Base-by-base conservation (phyloP, 2,113 vertebrate species). In the Cranoglanis bouderius region DNA sequence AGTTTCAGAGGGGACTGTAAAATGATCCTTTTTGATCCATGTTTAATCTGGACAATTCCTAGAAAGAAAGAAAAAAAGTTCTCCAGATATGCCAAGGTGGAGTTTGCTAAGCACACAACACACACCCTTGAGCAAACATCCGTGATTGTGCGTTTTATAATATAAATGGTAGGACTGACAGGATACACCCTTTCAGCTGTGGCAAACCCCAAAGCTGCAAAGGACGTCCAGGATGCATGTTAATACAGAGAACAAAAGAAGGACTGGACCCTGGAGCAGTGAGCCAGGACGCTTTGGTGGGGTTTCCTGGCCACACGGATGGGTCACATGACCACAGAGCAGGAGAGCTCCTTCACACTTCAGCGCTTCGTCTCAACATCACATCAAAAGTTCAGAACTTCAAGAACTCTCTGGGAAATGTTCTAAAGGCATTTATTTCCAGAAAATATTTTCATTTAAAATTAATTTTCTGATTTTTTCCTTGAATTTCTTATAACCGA, bases 51-150 rank as follows among this genome's bases (percentile, higher is more conserved):
- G 26, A 63, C 61, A 63, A 63, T 63, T 26, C 61, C 26, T 4
- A 18, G n/a, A 1, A 7, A 35, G 3, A 63, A 63, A n/a, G n/a
- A 16, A 38, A 43, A 24, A 43, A 75, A 75, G 19, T 43, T 75
- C 19, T 43, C 38, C 21, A 75, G 72, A 43, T 38, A 75, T 26
- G 32, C 32, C 57, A n/a, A 57, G 18, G 26, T 19, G 24, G 43
- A 57, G 84, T 86, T 53, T 86, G 74, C 40, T 46, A 77, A 75
- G 16, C 63, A 87, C 78, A 87, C 13, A 29, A 24, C 77, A 85
- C 53, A 90, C 59, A 74, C 6, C 57, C 35, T 51, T 70, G 61
- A 61, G 84, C 85, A 90, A 87, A 90, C 89, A 90, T 78, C 70
- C 55, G 65, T 61, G 57, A 57, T 40, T 6, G 3, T 35, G 38